Evolutionary conservation across 2,113 vertebrate genomes (phyloP), one percentile per base, ranked within the genome.

Genomic region (Corapipo altera): DNA sequence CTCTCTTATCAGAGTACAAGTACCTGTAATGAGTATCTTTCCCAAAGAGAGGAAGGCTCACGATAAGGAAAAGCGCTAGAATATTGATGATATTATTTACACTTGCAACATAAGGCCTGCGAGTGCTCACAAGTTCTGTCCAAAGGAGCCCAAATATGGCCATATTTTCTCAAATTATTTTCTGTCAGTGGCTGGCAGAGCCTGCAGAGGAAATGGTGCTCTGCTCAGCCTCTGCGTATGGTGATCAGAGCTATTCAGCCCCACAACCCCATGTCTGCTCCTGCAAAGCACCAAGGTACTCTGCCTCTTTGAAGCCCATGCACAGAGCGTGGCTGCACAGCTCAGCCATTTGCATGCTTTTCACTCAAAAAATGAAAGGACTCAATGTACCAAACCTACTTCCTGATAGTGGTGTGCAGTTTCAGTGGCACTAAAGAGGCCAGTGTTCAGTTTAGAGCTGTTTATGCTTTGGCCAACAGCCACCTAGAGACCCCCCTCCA

Each of bases 371-470:
- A 76, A 12, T 24, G 5, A 21, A 67, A 86, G 39, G 35, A 74
- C 15, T 67, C 0, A 0, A 21, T 27, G 26, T 17, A 21, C 55
- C 43, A 76, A 52, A 79, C 33, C 79, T 74, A 41, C 27, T 82
- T 35, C 10, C 58, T 59, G 18, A 21, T 2, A 57, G 6, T 0
- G 0, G 6, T 46, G 8, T 30, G n/a, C 44, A 44, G 23, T 70
- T 91, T 49, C 37, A 52, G 3, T 15, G 43, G 12, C 39, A 62
- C n/a, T 44, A 66, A 44, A 44, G 4, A 57, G 14, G 21, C 32
- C 77, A 49, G 30, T 24, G 20, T 17, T 67, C 27, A 28, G 9
- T 55, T 91, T 51, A 84, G 87, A 55, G 51, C 10, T 77, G 37
- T n/a, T 73, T 62, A 16, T 74, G 46, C 33, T 91, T 74, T 64